phyloP scores from a whole-genome alignment of 1,140 invertebrate genomes.

The Colletes latitarsis region DNA sequence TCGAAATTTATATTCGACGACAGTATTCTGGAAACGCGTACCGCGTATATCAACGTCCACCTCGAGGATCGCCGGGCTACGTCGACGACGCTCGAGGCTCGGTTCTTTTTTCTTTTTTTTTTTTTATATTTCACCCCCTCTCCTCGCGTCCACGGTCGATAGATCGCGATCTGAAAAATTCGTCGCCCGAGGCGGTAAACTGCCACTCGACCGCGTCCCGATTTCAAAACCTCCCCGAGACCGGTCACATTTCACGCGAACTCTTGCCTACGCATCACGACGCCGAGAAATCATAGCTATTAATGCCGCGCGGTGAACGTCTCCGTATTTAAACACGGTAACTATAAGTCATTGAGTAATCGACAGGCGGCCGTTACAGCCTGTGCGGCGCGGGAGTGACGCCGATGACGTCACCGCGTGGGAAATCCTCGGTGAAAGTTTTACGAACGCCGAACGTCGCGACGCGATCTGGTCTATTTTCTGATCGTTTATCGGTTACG shows the following conservation, averaged over 20 bases:
- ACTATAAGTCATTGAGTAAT: conserved; percentile 54
- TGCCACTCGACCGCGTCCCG: conserved; percentile 10
- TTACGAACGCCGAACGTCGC: conserved; percentile 16
- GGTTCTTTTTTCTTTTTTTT: not conserved
- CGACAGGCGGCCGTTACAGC: conserved; percentile 51
- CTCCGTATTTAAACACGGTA: conserved; percentile 50
- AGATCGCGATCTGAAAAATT: conserved; percentile 48
- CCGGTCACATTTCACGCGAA: conserved; percentile 60
- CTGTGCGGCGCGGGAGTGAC: conserved; percentile 37
- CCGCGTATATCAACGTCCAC: conserved; percentile 4
- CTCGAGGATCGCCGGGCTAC: not conserved
- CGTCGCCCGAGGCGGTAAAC: conserved; percentile 28
- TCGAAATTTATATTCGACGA: conserved; percentile 32
- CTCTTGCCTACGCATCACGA: conserved; percentile 50
- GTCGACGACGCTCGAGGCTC: not conserved
- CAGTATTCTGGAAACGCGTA: conserved; percentile 27
- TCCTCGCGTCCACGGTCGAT: not conserved
- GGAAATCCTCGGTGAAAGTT: conserved; percentile 63
- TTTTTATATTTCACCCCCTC: too few relatives aligned
- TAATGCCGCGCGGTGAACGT: conserved; percentile 51
- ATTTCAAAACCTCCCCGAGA: conserved; percentile 48
- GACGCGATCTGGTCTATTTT: conserved; percentile 12
- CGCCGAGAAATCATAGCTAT: conserved; percentile 59
- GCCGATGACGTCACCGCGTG: conserved; percentile 51
- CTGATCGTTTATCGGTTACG: conserved; percentile 37